Base-by-base conservation (phyloP, 2,888 invertebrate genomes). In the Sinodicranocentrus sp. region DNA sequence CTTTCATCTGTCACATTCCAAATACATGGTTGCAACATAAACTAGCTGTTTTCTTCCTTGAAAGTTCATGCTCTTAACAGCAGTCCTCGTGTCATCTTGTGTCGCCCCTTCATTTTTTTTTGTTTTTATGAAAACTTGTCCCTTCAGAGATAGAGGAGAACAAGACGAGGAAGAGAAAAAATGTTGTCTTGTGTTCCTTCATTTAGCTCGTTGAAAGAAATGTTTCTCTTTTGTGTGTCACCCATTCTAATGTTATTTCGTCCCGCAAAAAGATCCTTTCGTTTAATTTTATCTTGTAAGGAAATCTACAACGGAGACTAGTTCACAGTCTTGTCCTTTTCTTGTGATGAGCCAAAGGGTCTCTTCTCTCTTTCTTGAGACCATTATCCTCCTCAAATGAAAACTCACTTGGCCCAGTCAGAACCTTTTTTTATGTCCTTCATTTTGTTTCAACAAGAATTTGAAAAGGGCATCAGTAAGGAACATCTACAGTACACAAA, bases 361-460 rank as follows among this genome's bases (percentile, higher is more conserved):
- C 75, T 67, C 26, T 26, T 61, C 71, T 71, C 75, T 67, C 26
- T 26, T 61, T 78, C 57, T 63, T 44, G 44, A 68, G 48, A 61
- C 48, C 5, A 33, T 44, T 63, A 33, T 17, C 15, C 48, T 10
- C 48, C 48, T 79, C 63, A 59, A 61, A 59, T 33, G 61, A 70
- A 54, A 71, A 61, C 23, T 71, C n/a, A n/a, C n/a, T n/a, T 28
- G 28, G 43, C 48, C 59, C 80, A 80, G 67, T 54, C 71, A 67
- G 73, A 80, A 52, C 67, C 65, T 65, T 73, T 73, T n/a, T 52
- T 73, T 73, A 80, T 73, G 80, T 73, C 80, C 73, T 73, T 80
- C 73, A 73, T 54, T 80, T 80, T 80, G 80, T 80, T 80, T 80
- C 80, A 80, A 72, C 57, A 43, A 65, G n/a, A 70, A 67, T 57